Percentiles rank a stretch among this genome's conserved stretches.
phyloP scores from a whole-genome alignment of 2,113 vertebrate genomes.

The Anseranas semipalmata region DNA sequence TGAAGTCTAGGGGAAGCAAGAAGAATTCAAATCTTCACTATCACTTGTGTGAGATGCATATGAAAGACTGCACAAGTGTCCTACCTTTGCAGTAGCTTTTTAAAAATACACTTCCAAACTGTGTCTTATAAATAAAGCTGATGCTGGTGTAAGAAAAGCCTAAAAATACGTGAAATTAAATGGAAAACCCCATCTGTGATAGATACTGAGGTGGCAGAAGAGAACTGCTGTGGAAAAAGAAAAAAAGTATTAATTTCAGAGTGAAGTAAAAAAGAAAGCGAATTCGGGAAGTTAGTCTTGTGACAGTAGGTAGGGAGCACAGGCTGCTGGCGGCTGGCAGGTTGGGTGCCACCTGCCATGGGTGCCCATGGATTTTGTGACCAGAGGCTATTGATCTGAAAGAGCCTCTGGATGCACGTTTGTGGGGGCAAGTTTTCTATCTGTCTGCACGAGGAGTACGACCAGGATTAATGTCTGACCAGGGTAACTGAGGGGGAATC shows the following conservation, averaged over 20 bases:
- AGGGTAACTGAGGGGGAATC: background rate
- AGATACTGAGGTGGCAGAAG: background rate
- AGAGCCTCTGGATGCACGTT: rapidly evolving
- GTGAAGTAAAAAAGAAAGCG: background rate
- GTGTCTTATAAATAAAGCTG: background rate
- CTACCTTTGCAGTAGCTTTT: background rate
- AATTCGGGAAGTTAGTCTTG: background rate
- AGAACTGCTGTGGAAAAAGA: background rate
- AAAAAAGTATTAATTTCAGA: background rate
- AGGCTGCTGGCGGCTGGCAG: background rate
- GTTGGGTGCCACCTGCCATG: background rate
- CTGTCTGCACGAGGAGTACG: background rate
- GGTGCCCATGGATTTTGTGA: background rate
- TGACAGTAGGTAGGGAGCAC: background rate
- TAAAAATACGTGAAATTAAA: background rate
- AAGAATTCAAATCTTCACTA: background rate
- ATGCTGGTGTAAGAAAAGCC: rapidly evolving
- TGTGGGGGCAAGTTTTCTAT: background rate
- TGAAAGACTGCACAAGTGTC: background rate
- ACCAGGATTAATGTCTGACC: background rate
- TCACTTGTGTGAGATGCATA: background rate
- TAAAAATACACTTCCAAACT: background rate
- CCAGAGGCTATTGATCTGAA: background rate
- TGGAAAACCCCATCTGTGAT: background rate
- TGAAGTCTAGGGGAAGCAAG: background rate